These are phyloP conservation scores for Dioctria rufipes DNA, from an alignment of 2,888 invertebrate genomes.

Conservation along the genomic window DNA sequence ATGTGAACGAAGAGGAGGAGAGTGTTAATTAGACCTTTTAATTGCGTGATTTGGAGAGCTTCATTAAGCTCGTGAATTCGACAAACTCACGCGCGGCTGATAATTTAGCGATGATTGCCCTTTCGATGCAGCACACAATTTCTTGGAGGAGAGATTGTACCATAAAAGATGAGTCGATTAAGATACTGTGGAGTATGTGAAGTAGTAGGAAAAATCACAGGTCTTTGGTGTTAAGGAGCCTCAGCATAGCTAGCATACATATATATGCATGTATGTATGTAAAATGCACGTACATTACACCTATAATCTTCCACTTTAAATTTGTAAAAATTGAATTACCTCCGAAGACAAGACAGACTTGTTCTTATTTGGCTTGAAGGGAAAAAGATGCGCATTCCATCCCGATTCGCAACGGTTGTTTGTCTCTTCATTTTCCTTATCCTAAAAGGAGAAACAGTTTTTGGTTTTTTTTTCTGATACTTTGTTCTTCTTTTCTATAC, in stretches of 20 bases:
- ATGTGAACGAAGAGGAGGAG: conserved; percentile 57
- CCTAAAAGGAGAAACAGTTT: conserved; percentile 3
- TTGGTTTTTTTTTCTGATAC: neutral
- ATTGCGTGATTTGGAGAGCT: conserved; percentile 72
- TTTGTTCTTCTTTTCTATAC: neutral
- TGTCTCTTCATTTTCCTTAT: conserved; percentile 38
- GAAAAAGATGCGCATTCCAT: conserved; percentile 47
- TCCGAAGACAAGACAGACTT: conserved; percentile 5
- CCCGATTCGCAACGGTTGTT: conserved; percentile 52
- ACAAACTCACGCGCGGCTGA: conserved; percentile 71
- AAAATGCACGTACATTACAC: too few relatives aligned
- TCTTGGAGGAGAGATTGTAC: conserved; percentile 15
- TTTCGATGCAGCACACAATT: conserved; percentile 27
- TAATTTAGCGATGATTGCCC: conserved; percentile 59
- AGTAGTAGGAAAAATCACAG: conserved; percentile 9
- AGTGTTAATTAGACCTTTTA: conserved; percentile 66
- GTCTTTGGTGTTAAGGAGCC: conserved; percentile 3
- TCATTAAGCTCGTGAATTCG: conserved; percentile 73
- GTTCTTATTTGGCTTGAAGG: neutral
- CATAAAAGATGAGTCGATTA: conserved; percentile 30
- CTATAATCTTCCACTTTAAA: conserved; percentile 38
- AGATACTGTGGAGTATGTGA: neutral
- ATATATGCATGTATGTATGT: too few relatives aligned
- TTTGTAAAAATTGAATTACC: conserved; percentile 48
- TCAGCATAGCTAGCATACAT: neutral